phyloP scores from a whole-genome alignment of 2,113 vertebrate genomes.

The Strix uralensis region DNA sequence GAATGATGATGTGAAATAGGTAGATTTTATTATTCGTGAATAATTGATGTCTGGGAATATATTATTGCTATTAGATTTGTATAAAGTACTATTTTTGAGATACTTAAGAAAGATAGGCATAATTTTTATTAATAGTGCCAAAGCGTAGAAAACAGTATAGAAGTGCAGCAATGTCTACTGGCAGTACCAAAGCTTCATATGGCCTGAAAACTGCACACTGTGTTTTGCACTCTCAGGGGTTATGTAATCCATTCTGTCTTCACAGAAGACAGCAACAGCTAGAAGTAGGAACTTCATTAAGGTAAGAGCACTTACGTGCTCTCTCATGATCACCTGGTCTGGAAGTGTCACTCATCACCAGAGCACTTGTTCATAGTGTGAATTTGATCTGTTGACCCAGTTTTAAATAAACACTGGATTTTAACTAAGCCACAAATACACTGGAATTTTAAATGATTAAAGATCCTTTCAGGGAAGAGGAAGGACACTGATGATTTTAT shows the following conservation, averaged over 20 bases:
- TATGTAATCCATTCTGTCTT: neutral
- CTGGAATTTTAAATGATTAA: neutral
- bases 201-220: neutral
- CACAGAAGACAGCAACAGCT: neutral
- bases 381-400: neutral
- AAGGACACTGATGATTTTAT: neutral
- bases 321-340: neutral
- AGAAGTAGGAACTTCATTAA: neutral
- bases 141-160: neutral
- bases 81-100: neutral
- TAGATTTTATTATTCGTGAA: slow-evolving; percentile 30
- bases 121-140: neutral
- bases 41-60: slow-evolving; percentile 54
- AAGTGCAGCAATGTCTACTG: neutral
- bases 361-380: neutral
- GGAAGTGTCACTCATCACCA: neutral
- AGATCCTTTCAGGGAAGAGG: neutral
- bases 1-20: slow-evolving; percentile 27
- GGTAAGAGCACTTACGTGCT: neutral
- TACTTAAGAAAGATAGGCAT: neutral
- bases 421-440: neutral
- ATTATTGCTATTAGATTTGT: slow-evolving; percentile 42
- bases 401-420: neutral
- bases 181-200: neutral
- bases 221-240: neutral